Conservation (phyloP, 1,140 invertebrate genomes). For the Chrysomallon squamiferum region DNA sequence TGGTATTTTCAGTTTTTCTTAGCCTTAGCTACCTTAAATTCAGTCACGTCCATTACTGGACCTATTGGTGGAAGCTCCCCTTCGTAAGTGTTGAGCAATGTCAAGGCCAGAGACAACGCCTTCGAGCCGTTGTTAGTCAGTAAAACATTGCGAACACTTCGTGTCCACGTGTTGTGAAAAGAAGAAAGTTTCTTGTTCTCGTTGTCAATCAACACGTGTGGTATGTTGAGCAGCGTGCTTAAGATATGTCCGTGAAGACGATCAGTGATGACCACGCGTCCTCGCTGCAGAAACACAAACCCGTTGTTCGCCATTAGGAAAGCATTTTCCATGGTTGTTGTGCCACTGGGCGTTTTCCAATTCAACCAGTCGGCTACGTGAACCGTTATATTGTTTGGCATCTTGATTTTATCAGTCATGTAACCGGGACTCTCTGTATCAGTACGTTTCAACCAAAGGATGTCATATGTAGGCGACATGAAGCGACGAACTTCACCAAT, state of each 20-base stretch:
- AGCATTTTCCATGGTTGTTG: constrained; percentile 11
- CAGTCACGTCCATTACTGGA: constrained; percentile 4
- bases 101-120: constrained; percentile 6
- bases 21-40: too few relatives aligned
- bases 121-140: constrained; percentile 4
- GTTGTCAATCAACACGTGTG: constrained; percentile 35
- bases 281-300: constrained; percentile 21
- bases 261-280: constrained; percentile 33
- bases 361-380: constrained; percentile 15
- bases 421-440: constrained; percentile 14
- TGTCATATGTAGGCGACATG: constrained; percentile 16
- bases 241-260: constrained; percentile 39
- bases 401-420: neutral
- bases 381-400: constrained; percentile 11
- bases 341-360: neutral
- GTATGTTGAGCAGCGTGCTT: constrained; percentile 27
- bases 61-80: constrained; percentile 4
- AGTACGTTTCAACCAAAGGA: constrained; percentile 18
- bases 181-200: constrained; percentile 23
- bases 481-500: constrained; percentile 12
- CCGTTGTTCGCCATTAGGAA: constrained; percentile 16
- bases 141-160: constrained; percentile 16
- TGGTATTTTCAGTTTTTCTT: too few relatives aligned
- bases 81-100: constrained; percentile 13
- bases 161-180: constrained; percentile 32